Conservation (phyloP, 2,888 invertebrate genomes). For the Drosophila anomelani region DNA sequence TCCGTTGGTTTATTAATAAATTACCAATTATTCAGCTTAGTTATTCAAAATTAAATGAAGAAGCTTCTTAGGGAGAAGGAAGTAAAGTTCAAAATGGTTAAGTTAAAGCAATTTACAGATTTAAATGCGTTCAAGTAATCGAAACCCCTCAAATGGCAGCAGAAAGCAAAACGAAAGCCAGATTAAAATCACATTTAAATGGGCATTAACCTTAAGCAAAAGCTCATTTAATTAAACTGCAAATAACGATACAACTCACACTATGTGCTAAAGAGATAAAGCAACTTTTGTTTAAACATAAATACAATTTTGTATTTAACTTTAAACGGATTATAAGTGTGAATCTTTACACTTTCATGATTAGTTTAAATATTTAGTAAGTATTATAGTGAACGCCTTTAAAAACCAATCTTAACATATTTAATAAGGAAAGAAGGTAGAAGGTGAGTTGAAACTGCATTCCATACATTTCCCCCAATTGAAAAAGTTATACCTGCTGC, state of each 20-base stretch:
- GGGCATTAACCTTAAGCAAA: not conserved
- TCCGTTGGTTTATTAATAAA: not conserved
- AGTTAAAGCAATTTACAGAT: not conserved
- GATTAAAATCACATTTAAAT: constrained; percentile 11
- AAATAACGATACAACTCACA: not conserved
- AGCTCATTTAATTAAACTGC: not conserved
- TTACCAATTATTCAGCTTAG: not conserved
- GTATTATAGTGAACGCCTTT: not conserved
- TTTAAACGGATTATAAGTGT: not conserved
- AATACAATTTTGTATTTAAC: not conserved
- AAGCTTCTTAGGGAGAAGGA: not conserved
- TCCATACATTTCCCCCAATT: not conserved
- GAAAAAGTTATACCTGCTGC: not conserved
- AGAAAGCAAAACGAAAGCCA: constrained; percentile 1
- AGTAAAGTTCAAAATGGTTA: not conserved
- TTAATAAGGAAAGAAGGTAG: too few species aligned
- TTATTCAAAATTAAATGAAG: not conserved
- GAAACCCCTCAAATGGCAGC: not conserved
- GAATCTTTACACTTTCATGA: not conserved
- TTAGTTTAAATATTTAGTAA: not conserved
- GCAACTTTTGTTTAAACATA: not conserved
- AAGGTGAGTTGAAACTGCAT: not conserved
- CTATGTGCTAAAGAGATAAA: not conserved
- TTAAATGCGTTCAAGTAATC: not conserved
- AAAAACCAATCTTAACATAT: not conserved